Conservation (phyloP, 2,113 vertebrate species). For the Urocitellus parryii region DNA sequence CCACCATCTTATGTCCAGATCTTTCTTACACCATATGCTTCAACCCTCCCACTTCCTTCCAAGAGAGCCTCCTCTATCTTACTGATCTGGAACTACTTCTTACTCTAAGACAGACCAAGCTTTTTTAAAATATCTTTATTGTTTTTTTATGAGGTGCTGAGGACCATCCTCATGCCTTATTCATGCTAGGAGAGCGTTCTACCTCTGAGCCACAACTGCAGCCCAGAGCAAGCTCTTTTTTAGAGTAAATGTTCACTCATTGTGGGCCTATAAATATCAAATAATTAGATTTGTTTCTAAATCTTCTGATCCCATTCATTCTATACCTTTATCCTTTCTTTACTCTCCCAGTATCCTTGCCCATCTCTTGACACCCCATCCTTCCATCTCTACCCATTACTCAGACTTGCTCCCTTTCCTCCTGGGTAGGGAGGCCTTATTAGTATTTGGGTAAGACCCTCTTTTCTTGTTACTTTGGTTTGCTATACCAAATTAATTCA, state of each 20-base stretch:
- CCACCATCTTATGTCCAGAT: not conserved
- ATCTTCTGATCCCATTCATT: not conserved
- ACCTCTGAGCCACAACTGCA: no score
- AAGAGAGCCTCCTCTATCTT: not conserved
- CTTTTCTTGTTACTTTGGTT: constrained; percentile 8
- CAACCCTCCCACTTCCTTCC: not conserved
- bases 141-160: no score
- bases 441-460: not conserved
- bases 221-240: not conserved
- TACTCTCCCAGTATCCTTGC: not conserved
- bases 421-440: not conserved
- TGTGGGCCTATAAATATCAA: not conserved
- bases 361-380: not conserved
- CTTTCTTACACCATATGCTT: not conserved
- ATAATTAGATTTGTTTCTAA: not conserved
- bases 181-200: no score
- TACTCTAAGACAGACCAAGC: not conserved
- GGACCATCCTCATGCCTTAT: no score
- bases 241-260: not conserved
- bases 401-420: not conserved
- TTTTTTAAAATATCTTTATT: no score
- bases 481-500: not conserved
- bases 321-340: not conserved
- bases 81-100: not conserved
- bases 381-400: not conserved